These are phyloP conservation scores for Abrostola tripartita DNA, from an alignment of 2,888 invertebrate species.

Conservation along the genomic window DNA sequence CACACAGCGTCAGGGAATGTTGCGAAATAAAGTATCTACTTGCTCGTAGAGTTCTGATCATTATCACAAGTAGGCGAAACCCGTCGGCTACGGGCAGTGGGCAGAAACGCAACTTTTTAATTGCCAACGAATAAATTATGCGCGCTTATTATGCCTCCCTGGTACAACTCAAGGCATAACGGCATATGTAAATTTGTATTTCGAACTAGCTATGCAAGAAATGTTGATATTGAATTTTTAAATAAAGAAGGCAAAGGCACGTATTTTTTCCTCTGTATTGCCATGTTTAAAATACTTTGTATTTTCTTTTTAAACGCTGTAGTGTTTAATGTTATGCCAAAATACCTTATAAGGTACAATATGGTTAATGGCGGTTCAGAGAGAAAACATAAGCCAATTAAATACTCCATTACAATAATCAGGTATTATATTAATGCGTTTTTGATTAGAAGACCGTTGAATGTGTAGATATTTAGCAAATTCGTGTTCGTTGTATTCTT, in stretches of 20 bases:
- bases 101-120: slow-evolving; percentile 53
- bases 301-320: not conserved
- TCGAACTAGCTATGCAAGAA: slow-evolving; percentile 35
- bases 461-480: slow-evolving; percentile 22
- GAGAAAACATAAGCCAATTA: slow-evolving; percentile 5
- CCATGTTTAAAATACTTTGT: slow-evolving; percentile 26
- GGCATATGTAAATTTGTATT: slow-evolving; percentile 41
- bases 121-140: slow-evolving; percentile 48
- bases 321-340: not conserved
- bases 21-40: slow-evolving; percentile 56
- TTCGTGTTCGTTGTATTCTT: slow-evolving; percentile 15
- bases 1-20: slow-evolving; percentile 49
- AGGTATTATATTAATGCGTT: slow-evolving; percentile 12
- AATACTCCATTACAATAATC: slow-evolving; percentile 31
- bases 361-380: too few species aligned
- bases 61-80: slow-evolving; percentile 64
- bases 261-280: slow-evolving; percentile 19
- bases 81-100: slow-evolving; percentile 58
- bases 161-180: slow-evolving; percentile 30
- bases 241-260: slow-evolving; percentile 25
- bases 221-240: slow-evolving; percentile 36
- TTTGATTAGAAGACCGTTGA: slow-evolving; percentile 26
- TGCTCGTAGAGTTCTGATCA: slow-evolving; percentile 50
- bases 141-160: slow-evolving; percentile 40
- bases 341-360: not conserved